Conservation (phyloP, 2,113 vertebrate genomes). For the Sakesphorus luctuosus region DNA sequence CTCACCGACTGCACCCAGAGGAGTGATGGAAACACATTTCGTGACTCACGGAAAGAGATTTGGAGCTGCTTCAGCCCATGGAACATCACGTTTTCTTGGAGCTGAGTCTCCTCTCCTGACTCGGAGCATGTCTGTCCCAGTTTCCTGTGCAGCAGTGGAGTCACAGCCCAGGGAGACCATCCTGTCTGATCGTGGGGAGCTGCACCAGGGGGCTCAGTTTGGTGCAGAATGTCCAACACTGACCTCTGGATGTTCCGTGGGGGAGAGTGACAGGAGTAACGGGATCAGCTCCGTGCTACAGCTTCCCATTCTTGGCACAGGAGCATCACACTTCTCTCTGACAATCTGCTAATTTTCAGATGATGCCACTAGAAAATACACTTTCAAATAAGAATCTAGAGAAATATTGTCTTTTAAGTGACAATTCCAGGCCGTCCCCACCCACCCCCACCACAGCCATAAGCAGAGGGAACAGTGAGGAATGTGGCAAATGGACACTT, state of each 20-base stretch:
- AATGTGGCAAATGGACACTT: neutral
- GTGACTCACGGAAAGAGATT: neutral
- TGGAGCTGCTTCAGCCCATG: neutral
- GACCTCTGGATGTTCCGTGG: neutral
- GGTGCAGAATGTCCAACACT: neutral
- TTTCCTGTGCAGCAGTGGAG: neutral
- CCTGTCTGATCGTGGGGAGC: neutral
- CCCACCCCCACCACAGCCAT: neutral
- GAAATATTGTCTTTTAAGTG: neutral
- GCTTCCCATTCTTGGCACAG: neutral
- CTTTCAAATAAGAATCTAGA: neutral
- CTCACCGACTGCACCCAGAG: accelerated
- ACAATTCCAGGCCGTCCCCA: neutral
- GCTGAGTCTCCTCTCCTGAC: neutral
- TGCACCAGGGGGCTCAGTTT: accelerated
- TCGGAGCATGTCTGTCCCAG: accelerated
- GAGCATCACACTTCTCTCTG: neutral
- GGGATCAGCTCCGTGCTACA: neutral
- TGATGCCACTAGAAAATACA: neutral
- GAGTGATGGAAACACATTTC: accelerated
- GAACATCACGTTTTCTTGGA: neutral
- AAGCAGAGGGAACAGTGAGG: neutral
- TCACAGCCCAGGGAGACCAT: accelerated
- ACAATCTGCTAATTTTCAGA: neutral
- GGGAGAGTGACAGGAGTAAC: neutral